A percentile compares a stretch with the other conserved stretches of the same genome.
Conservation (phyloP, 2,113 vertebrate genomes). For the Leptobrachium leishanense region DNA sequence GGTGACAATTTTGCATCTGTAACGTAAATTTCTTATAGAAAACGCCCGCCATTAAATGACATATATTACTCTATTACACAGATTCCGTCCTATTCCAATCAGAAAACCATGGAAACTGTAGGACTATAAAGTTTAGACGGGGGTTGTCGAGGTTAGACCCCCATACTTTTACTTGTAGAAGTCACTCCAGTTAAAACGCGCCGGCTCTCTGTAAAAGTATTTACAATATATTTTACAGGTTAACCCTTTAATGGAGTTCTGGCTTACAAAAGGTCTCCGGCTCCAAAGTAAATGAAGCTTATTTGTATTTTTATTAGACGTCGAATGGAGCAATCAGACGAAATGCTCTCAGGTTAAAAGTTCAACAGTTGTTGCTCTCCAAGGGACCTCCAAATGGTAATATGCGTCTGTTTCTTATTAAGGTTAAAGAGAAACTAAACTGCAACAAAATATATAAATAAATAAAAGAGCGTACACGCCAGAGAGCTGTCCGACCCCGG, state of each 20-base stretch:
- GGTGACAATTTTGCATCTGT: no score
- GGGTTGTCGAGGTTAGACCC: no score
- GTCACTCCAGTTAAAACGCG: no score
- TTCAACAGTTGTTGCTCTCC: slow-evolving; percentile 20
- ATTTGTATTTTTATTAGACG: neutral
- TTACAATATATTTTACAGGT: neutral
- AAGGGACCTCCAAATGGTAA: neutral
- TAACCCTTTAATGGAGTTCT: neutral
- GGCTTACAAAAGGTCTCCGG: neutral
- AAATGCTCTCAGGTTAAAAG: slow-evolving; percentile 14
- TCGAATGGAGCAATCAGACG: neutral
- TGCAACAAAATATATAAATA: neutral
- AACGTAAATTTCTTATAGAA: no score
- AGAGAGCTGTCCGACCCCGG: no score
- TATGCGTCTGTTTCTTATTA: slow-evolving; percentile 32
- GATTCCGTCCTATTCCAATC: no score
- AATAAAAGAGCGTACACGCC: no score
- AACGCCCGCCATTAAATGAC: no score
- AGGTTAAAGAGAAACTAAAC: neutral
- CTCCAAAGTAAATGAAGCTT: neutral
- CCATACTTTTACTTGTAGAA: no score
- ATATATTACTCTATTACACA: no score
- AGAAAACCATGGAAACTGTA: no score
- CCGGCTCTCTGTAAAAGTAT: neutral
- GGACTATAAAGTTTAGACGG: no score